phyloP scores from a whole-genome alignment of 2,113 vertebrate species.

The Lampris megalopsis region DNA sequence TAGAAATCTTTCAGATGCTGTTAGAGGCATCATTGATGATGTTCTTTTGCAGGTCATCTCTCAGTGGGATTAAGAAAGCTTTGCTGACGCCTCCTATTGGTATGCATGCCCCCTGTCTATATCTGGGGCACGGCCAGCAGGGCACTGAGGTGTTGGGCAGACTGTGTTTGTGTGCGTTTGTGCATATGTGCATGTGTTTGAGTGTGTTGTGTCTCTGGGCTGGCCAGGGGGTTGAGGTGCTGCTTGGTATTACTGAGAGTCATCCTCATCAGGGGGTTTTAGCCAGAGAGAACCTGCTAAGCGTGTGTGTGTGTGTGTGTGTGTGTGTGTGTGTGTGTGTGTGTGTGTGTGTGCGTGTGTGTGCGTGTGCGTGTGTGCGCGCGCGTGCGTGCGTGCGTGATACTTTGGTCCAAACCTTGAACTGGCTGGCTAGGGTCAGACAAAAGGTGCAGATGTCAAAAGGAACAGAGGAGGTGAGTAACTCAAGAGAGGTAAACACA shows the following conservation, averaged over 20 bases:
- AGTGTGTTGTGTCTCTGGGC: too few species aligned
- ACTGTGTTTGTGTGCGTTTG: neutral
- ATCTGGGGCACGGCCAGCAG: constrained; percentile 45
- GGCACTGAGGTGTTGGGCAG: neutral
- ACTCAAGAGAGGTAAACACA: constrained; percentile 37
- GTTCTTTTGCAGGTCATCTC: constrained; percentile 38
- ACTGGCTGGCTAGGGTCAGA: constrained; percentile 50
- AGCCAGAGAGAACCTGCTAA: too few species aligned
- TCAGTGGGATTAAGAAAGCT: constrained; percentile 47
- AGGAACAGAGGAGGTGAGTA: constrained; percentile 29
- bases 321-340: too few species aligned
- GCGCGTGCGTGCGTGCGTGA: constrained; percentile 8
- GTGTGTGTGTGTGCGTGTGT: too few species aligned
- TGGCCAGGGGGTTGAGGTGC: too few species aligned
- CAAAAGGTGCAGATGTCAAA: constrained; percentile 57
- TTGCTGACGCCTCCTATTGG: constrained; percentile 53
- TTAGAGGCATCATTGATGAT: constrained; percentile 43
- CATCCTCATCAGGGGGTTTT: too few species aligned
- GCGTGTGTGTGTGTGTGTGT: too few species aligned
- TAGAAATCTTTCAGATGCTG: constrained; percentile 30
- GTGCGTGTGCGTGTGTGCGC: neutral
- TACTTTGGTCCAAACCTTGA: constrained; percentile 27
- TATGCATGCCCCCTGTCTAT: constrained; percentile 46
- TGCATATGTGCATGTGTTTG: neutral
- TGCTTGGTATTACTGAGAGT: too few species aligned